Base-by-base conservation (phyloP, 2,888 invertebrate species). In the Pseudanteris insignis region DNA sequence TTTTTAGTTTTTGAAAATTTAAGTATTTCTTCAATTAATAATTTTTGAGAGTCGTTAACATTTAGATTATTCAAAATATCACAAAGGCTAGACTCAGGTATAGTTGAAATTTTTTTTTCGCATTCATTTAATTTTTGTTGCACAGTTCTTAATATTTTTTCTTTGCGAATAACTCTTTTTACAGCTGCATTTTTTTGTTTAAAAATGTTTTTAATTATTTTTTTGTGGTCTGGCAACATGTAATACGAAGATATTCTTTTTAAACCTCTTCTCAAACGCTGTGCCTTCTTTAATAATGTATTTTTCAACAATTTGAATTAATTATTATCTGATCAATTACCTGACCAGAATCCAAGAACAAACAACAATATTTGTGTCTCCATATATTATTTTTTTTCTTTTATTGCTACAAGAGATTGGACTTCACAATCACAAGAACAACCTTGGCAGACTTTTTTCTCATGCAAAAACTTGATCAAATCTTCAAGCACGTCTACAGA, bases 1-100 rank as follows among this genome's bases (percentile, higher is more conserved):
- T 26, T 50, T 28, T 50, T 44, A n/a, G 5, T 13, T 33, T 33
- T 50, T 4, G 48, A 14, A 18, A 26, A 10, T 3, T 4, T 1
- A n/a, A 58, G 8, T 2, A 50, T 58, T 44, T 58, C 37, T 9
- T 36, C 10, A 8, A 50, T 50, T 15, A 48, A 18, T 1, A 41
- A 10, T 9, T 34, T 25, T 15, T 48, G 29, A 21, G 11, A 25
- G 0, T 33, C 29, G 37, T 32, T 10, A 6, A 47, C 18, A 21
- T 47, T 37, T 1, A 8, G 8, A 7, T 28, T 4, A 15, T 25
- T 14, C 8, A 46, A 29, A 21, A 46, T 29, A 7, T 54, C 25
- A 1, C 43, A 4, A 3, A 54, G 0, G 3, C 0, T 12, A 3
- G 38, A 46, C 13, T 34, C 34, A 15, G 7, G 4, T 2, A 38